Evolutionary conservation across 2,888 invertebrate genomes (phyloP).

Genomic region (Lordiphosa fenestrarum): DNA sequence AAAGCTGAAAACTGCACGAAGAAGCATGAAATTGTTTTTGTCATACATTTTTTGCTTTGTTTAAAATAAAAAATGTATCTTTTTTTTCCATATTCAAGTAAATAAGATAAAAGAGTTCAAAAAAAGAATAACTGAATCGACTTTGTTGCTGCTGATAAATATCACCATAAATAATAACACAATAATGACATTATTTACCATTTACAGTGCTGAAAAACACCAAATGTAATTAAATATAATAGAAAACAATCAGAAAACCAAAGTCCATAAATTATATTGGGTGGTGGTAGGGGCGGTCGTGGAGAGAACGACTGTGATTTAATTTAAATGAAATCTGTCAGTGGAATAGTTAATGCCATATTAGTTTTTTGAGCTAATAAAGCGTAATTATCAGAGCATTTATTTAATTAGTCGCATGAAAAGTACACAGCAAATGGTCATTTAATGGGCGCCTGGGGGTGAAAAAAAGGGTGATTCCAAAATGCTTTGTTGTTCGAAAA

Average conservation of each 20-base stretch:
- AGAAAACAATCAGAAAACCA: slow-evolving; percentile 60
- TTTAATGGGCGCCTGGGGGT: not conserved
- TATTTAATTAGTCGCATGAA: slow-evolving; percentile 61
- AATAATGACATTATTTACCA: slow-evolving; percentile 43
- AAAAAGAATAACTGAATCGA: not conserved
- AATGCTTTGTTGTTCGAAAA: no score
- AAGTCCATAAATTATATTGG: slow-evolving; percentile 61
- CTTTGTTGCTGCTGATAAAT: slow-evolving; percentile 30
- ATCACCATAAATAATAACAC: slow-evolving; percentile 35
- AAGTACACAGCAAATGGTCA: slow-evolving; percentile 17
- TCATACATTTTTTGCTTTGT: slow-evolving; percentile 7
- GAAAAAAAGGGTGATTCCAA: not conserved
- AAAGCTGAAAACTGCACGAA: slow-evolving; percentile 4
- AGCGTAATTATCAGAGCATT: slow-evolving; percentile 62
- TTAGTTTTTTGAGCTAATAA: slow-evolving; percentile 66
- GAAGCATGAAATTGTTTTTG: slow-evolving; percentile 7
- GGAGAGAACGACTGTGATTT: slow-evolving; percentile 7
- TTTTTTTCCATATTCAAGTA: slow-evolving; percentile 27
- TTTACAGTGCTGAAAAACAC: not conserved
- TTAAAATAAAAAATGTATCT: not conserved
- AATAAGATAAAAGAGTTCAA: slow-evolving; percentile 35
- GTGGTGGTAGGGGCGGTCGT: not conserved
- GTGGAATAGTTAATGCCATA: slow-evolving; percentile 57
- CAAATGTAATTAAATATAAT: slow-evolving; percentile 63
- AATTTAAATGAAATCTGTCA: slow-evolving; percentile 57